phyloP scores from a whole-genome alignment of 1,140 invertebrate genomes.

The Achatina immaculata region DNA sequence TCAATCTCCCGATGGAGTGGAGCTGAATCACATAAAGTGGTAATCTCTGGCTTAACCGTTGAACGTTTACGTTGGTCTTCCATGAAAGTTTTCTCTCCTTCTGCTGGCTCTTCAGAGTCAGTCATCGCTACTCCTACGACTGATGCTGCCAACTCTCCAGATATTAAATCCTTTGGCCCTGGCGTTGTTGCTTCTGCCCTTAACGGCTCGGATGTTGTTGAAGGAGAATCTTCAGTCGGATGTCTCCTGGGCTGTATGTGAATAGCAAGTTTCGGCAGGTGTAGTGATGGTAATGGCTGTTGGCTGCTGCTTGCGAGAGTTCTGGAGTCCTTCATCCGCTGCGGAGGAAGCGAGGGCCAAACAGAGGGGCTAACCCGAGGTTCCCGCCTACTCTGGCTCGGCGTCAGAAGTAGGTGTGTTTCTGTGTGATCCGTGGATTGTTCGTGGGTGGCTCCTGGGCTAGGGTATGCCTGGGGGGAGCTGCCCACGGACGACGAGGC shows the following conservation, averaged over 20 bases:
- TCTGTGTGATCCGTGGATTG: constrained; percentile 34
- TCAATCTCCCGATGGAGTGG: not conserved
- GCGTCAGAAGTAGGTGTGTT: constrained; percentile 16
- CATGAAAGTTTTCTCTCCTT: not conserved
- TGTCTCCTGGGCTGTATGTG: not conserved
- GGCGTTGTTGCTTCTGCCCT: too few species aligned
- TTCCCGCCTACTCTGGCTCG: not conserved
- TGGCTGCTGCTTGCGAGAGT: not conserved
- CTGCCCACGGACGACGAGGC: not conserved
- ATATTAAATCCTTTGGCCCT: not conserved
- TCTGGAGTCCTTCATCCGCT: not conserved
- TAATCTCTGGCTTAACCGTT: not conserved
- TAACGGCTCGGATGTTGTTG: not conserved
- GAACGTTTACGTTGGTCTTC: too few species aligned
- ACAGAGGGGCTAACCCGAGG: not conserved
- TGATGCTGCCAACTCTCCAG: not conserved
- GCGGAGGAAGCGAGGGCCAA: not conserved
- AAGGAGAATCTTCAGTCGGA: not conserved
- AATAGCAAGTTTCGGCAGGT: not conserved
- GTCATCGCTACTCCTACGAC: too few species aligned
- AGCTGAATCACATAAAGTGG: constrained; percentile 8
- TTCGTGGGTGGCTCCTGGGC: not conserved
- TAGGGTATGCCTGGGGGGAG: not conserved
- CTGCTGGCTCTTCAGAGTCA: not conserved
- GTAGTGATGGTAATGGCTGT: not conserved